Base-by-base conservation (phyloP, 2,888 invertebrate species). In the Sarcophaga variegata region DNA sequence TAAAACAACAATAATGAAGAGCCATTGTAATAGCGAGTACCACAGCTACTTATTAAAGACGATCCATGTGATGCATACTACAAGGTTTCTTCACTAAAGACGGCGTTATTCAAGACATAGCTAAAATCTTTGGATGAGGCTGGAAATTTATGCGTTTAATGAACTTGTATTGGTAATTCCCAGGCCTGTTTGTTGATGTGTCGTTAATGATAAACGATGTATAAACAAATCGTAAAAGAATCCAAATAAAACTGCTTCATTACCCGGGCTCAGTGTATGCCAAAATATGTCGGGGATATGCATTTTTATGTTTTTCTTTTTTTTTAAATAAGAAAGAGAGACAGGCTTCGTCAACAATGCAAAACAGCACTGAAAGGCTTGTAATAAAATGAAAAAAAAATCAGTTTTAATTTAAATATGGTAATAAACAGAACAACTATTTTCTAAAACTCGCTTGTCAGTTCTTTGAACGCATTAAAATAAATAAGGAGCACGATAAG, bases 61-160 rank as follows among this genome's bases (percentile, higher is more conserved):
- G 0, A 10, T 37, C 37, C 37, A 37, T 37, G 54, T 54, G 17
- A 54, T 17, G 5, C 17, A 54, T 27, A 62, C 11, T 47, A 17
- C 45, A 64, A 59, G 20, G 20, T 27, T 10, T 67, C 59, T 67
- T 74, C 20, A 3, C 3, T 37, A 10, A 66, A 37, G 79, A 20
- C 79, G 70, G 64, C 59, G 64, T 64, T 54, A 59, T 75, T 80
- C 64, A 75, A 64, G 60, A 37, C 37, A 37, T 37, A 37, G 37
- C 10, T 37, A 37, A 37, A 37, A 10, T 37, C 37, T 37, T 0
- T 37, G 10, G 10, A 37, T 37, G 37, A 37, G 8, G 37, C 78
- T 59, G 59, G 47, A 84, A 79, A 76, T 81, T 81, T 82, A 87
- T 87, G 87, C 76, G 87, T 87, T 82, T 87, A 87, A 87, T 82